Evolutionary conservation across 2,113 vertebrate species (phyloP).

Genomic region (Rhea pennata): DNA sequence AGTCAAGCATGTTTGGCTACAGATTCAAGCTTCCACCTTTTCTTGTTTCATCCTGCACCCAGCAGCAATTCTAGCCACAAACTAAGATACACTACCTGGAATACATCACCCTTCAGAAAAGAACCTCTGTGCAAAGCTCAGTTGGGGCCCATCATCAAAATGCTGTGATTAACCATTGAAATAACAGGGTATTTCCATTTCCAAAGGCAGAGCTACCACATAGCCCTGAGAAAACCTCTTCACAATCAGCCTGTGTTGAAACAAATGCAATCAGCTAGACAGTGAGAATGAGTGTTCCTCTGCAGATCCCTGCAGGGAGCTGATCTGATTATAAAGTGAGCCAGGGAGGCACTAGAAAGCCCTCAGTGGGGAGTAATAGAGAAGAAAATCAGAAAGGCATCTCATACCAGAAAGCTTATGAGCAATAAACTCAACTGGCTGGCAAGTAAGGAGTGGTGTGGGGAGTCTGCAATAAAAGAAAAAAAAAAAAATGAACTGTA

Average conservation of each 20-base stretch:
- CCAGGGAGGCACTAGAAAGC: neutral
- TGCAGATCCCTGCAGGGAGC: neutral
- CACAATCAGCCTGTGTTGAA: constrained; percentile 68
- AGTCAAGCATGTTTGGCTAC: neutral
- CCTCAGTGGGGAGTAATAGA: neutral
- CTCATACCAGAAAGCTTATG: neutral
- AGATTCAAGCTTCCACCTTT: neutral
- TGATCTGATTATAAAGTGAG: constrained; percentile 50
- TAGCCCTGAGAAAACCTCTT: constrained; percentile 39
- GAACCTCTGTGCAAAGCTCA: neutral
- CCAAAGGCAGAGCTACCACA: constrained; percentile 8
- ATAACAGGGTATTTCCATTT: constrained; percentile 23
- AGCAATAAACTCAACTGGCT: neutral
- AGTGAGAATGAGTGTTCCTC: constrained; percentile 12
- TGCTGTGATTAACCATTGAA: constrained; percentile 4
- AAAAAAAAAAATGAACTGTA: neutral
- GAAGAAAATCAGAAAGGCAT: constrained; percentile 23
- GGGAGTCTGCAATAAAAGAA: neutral
- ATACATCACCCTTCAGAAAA: neutral
- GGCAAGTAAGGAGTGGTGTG: neutral
- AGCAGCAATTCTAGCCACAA: neutral
- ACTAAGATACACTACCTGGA: neutral
- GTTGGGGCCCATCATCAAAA: constrained; percentile 29
- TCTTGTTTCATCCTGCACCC: neutral
- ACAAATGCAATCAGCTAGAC: constrained; percentile 59